phyloP scores from a whole-genome alignment of 2,888 invertebrate species.

The Cylindroiulus punctatus region DNA sequence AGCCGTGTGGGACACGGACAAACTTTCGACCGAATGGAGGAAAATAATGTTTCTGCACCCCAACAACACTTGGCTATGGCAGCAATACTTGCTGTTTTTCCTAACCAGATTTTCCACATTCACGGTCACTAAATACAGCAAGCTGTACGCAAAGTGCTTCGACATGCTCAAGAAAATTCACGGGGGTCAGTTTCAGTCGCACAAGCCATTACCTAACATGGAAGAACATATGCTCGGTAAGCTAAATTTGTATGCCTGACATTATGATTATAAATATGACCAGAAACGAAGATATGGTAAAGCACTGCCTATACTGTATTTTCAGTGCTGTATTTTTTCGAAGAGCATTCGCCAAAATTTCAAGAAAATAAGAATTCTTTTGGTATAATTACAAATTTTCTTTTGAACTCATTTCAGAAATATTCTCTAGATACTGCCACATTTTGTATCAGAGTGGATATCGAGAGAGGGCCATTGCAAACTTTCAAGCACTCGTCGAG shows the following conservation, averaged over 20 bases:
- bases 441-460: constrained; percentile 65
- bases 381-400: background rate
- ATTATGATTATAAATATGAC: background rate
- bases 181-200: constrained; percentile 64
- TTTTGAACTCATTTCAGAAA: constrained; percentile 61
- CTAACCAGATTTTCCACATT: constrained; percentile 65
- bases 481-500: constrained; percentile 67
- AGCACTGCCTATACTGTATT: too few species aligned
- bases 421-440: constrained; percentile 64
- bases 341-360: too few species aligned
- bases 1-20: constrained; percentile 63
- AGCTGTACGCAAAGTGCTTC: constrained; percentile 65
- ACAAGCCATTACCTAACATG: constrained; percentile 62
- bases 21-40: constrained; percentile 65
- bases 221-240: constrained; percentile 63
- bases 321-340: too few species aligned
- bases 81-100: constrained; percentile 64
- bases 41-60: constrained; percentile 65
- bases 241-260: constrained; percentile 54
- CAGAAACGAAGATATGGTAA: too few species aligned
- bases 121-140: constrained; percentile 63
- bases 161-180: constrained; percentile 63
- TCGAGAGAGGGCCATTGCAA: constrained; percentile 66
- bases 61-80: constrained; percentile 65
- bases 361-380: too few species aligned